Percentiles rank a stretch among this genome's conserved stretches.
Evolutionary conservation across 1,140 invertebrate genomes (phyloP).

Genomic region (Riptortus pedestris): DNA sequence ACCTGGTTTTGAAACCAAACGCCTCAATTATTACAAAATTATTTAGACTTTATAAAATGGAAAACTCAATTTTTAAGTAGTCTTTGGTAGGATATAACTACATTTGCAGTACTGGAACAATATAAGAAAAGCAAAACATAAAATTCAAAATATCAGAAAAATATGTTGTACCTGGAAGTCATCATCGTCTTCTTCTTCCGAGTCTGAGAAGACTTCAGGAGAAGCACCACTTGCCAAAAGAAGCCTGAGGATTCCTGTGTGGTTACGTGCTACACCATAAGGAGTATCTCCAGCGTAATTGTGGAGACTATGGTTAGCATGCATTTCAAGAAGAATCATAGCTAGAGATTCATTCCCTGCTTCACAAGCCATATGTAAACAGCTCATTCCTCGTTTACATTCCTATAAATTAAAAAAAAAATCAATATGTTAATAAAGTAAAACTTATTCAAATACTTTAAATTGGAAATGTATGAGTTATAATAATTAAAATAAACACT

Average conservation of each 20-base stretch:
- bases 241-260: background rate
- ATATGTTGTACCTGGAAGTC: slow-evolving; percentile 5
- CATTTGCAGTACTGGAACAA: too few relatives aligned
- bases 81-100: too few relatives aligned
- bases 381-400: slow-evolving; percentile 27
- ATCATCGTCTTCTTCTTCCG: slow-evolving; percentile 3
- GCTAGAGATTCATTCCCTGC: slow-evolving; percentile 19
- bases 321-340: slow-evolving; percentile 19
- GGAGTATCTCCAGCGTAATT: slow-evolving; percentile 28
- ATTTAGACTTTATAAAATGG: too few relatives aligned
- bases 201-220: background rate
- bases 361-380: slow-evolving; percentile 29
- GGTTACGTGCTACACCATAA: background rate
- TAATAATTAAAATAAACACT: too few relatives aligned
- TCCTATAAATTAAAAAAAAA: slow-evolving; percentile 26
- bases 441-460: background rate
- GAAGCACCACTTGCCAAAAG: background rate
- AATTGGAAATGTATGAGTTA: too few relatives aligned
- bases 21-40: too few relatives aligned
- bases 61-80: too few relatives aligned
- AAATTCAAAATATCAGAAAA: too few relatives aligned
- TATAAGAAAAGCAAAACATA: too few relatives aligned
- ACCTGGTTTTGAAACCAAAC: too few relatives aligned
- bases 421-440: background rate
- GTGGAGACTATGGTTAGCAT: slow-evolving; percentile 20